Base-by-base conservation (phyloP, 2,797 vertebrate genomes). In the Tokudaia tokunoshimensis region DNA sequence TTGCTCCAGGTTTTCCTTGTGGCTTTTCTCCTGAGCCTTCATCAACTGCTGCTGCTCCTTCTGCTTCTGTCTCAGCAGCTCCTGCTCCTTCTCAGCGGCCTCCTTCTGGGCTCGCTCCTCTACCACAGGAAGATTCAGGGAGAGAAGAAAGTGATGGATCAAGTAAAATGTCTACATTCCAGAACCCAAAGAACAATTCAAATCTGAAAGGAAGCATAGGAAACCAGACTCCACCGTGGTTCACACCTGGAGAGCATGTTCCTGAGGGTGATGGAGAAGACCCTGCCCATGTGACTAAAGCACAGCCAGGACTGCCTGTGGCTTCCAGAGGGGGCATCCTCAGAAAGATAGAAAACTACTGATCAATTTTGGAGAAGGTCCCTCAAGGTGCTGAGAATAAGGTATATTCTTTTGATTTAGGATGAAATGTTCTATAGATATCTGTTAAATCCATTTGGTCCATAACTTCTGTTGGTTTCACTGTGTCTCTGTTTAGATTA, bases 51-150 rank as follows among this genome's bases (percentile, higher is more conserved):
- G 17, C 47, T 93, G 65, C 15, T 98, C 96, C 24, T 76, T 12
- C 2, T 83, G 22, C 83, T 79, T 70, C 85, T 96, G 94, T 34
- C 1, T 89, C 19, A 95, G 31, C 65, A 93, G 29, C 26, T 63
- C 26, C 59, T 29, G 41, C 29, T 95, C 47, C 87, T 76, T 95
- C 65, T 95, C 80, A 55, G 92, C 94, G 3, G 20, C 52, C 76
- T 97, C 70, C 41, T 59, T 97, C 55, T 52, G 72, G 75, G 92
- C 52, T 8, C 7, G 22, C 81, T 96, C 93, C 65, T 0, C 97
- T 97, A 76, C 8, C 34, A 67, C 70, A 85, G 26, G 34, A 78
- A 96, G 11, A 41, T 47, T 78, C 75, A 29, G 82, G 55, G 59
- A 31, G 26, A 41, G 6, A 41, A 17, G 24, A 41, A 61, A 79